Conservation (phyloP, 2,888 invertebrate genomes). For the Lasioglossum zephyrum region DNA sequence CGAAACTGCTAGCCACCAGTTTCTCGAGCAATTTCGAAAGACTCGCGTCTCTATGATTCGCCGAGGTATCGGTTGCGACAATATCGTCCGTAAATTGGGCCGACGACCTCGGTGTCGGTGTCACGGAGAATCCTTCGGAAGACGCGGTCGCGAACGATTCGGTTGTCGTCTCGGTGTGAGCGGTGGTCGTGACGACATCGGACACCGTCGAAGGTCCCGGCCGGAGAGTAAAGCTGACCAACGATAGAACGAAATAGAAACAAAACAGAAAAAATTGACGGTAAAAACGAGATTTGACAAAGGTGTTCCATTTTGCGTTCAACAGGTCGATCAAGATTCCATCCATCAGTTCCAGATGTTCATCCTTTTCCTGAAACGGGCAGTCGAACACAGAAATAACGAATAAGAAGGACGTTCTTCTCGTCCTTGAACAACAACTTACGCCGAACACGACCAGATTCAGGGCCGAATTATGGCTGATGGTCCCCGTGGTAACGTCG, state of each 20-base stretch:
- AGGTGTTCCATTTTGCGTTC: conserved; percentile 99
- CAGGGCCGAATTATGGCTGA: conserved; percentile 97
- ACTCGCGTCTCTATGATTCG: conserved; percentile 28
- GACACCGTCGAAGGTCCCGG: conserved; percentile 89
- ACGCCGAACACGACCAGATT: conserved; percentile 99
- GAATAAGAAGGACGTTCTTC: too few species aligned
- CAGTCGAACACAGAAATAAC: not conserved
- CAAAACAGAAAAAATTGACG: conserved; percentile 96
- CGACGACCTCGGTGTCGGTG: not conserved
- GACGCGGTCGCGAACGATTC: not conserved
- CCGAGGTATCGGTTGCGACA: not conserved
- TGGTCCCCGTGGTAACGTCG: conserved; percentile 94
- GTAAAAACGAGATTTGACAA: conserved; percentile 95
- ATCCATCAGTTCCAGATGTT: conserved; percentile 97
- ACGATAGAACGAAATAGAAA: conserved; percentile 94
- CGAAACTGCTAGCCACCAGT: conserved; percentile 73
- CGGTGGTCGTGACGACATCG: conserved; percentile 22
- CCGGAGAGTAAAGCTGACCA: conserved; percentile 94
- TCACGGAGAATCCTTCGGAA: not conserved
- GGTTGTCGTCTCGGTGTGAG: conserved; percentile 31
- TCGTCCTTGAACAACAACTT: conserved; percentile 79
- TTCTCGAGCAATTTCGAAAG: conserved; percentile 71
- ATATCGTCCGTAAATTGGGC: not conserved
- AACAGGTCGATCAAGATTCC: conserved; percentile 96
- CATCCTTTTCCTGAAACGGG: conserved; percentile 93